Evolutionary conservation across 2,797 vertebrate species (phyloP).

Genomic region (Sebastes vulpes): DNA sequence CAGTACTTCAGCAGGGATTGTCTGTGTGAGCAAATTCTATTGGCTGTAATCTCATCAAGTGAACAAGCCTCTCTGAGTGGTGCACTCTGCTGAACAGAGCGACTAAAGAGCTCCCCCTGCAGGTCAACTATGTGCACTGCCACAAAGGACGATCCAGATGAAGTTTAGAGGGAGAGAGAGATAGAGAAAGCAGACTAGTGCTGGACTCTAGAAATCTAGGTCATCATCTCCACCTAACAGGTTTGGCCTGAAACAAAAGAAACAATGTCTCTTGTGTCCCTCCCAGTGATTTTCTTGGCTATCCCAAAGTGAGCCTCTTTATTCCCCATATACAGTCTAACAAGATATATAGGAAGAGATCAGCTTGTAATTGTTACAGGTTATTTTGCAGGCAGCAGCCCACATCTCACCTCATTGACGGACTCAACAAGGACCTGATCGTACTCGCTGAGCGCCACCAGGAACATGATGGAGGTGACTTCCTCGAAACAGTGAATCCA

Average conservation of each 20-base stretch:
- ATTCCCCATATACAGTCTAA: background rate
- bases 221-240: conserved; percentile 54
- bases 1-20: conserved; percentile 23
- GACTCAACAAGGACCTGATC: conserved; percentile 84
- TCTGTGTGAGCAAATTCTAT: conserved; percentile 50
- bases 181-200: background rate
- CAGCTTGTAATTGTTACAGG: background rate
- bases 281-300: background rate
- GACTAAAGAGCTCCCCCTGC: conserved; percentile 84
- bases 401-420: conserved; percentile 62
- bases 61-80: conserved; percentile 31
- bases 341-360: background rate
- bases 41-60: conserved; percentile 46
- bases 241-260: conserved; percentile 51
- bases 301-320: conserved; percentile 10
- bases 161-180: conserved; percentile 1
- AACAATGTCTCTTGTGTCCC: conserved; percentile 46
- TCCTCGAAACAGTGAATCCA: conserved; percentile 88
- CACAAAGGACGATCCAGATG: background rate
- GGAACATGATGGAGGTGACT: conserved; percentile 86
- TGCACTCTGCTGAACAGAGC: conserved; percentile 35
- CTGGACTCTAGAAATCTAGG: conserved; percentile 54
- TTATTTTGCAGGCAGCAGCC: background rate
- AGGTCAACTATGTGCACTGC: conserved; percentile 53
- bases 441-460: conserved; percentile 86